Base-by-base conservation (phyloP, 2,113 vertebrate species). In the Athene cunicularia region DNA sequence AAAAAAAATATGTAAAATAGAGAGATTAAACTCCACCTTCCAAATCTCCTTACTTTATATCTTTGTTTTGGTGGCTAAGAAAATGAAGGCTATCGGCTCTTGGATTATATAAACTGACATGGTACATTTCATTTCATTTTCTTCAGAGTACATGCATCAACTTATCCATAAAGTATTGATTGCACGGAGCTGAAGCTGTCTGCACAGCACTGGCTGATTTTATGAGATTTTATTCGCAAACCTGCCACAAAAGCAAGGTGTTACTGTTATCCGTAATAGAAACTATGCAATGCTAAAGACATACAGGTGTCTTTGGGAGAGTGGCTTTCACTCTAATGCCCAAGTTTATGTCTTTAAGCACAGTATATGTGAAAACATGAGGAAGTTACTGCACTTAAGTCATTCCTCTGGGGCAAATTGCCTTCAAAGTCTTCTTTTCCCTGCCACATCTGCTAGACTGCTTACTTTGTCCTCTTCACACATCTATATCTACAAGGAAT, bases 51-150 rank as follows among this genome's bases (percentile, higher is more conserved):
- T 73, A 41, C 41, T 91, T 87, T 62, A 53, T 62, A 27, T 76
- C 70, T 93, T 91, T 4, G 1, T 86, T 92, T 86, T 49, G 30
- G 33, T 79, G n/a, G 14, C 76, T 91, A 30, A 53, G 83, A 89
- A 90, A 79, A 92, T 23, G 56, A 62, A 87, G 50, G 73, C 35
- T 75, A 87, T 92, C 0, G 1, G 73, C 58, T 90, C 73, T 87
- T 73, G 43, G 73, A 89, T 93, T 95, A 93, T 94, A 76, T 92
- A 95, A 97, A 96, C 86, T 87, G 94, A 85, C 88, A 93, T 1
- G 8, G 80, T 62, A 60, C 49, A 82, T 97, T 97, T 95, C 0
- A 2, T 79, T 96, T 95, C 52, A 85, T 95, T 97, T 95, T 85
- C 58, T 90, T 85, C 62, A 73, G 81, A 89, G 35, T 60, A 18